phyloP scores from a whole-genome alignment of 2,797 vertebrate species.

The Spinus olivaceus region DNA sequence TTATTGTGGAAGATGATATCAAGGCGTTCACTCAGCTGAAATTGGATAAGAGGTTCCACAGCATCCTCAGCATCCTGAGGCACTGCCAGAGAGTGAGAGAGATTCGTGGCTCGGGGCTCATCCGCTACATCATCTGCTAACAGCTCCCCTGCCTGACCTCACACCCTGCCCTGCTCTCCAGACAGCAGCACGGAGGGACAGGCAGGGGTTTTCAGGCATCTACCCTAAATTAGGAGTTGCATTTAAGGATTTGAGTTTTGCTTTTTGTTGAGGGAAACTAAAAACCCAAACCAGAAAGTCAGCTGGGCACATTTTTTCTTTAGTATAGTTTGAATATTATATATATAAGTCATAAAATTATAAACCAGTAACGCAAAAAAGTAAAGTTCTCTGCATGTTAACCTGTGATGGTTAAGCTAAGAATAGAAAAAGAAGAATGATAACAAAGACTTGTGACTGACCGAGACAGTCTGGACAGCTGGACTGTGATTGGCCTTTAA shows the following conservation, averaged over 20 bases:
- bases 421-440: too few species aligned
- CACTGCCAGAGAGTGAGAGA: conserved; percentile 87
- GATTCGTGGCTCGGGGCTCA: conserved; percentile 76
- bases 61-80: conserved; percentile 87
- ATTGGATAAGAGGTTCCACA: conserved; percentile 84
- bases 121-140: conserved; percentile 80
- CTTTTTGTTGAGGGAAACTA: neutral
- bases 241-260: neutral
- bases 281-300: neutral
- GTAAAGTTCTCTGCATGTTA: neutral
- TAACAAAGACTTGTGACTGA: too few species aligned
- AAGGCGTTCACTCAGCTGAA: conserved; percentile 83
- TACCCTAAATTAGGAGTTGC: too few species aligned
- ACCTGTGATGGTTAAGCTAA: too few species aligned
- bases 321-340: too few species aligned
- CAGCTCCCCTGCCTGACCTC: rapidly evolving
- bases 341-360: too few species aligned
- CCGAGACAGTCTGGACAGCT: too few species aligned
- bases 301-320: neutral
- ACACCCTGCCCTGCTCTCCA: neutral
- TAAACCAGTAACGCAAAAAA: neutral
- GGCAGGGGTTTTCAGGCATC: neutral
- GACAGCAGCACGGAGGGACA: neutral
- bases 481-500: too few species aligned
- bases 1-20: conserved; percentile 91